These are phyloP conservation scores for Drosophila yakuba DNA, from an alignment of 1,140 invertebrate species.

Conservation along the genomic window DNA sequence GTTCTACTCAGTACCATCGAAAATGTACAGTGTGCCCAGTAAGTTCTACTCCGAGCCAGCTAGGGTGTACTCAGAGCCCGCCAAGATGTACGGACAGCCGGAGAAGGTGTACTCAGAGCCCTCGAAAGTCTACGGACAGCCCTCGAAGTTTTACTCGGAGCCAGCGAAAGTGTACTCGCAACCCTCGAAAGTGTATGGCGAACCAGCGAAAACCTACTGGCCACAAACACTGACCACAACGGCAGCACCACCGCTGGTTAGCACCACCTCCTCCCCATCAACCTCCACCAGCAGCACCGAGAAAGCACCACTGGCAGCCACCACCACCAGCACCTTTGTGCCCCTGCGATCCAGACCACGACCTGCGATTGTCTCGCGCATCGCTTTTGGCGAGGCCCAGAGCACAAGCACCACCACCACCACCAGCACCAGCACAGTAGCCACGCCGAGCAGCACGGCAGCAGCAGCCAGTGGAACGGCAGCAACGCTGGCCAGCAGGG, in stretches of 20 bases:
- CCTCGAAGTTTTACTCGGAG: conserved; percentile 86
- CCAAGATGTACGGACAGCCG: conserved; percentile 88
- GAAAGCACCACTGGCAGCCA: conserved; percentile 38
- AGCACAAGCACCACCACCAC: conserved; percentile 64
- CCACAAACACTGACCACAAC: conserved; percentile 69
- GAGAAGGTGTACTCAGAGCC: conserved; percentile 88
- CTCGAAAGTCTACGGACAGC: conserved; percentile 88
- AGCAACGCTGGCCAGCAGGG: conserved; percentile 39
- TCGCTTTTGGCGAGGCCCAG: conserved; percentile 79
- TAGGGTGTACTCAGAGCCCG: conserved; percentile 88
- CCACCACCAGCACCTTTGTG: conserved; percentile 68
- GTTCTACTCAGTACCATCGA: conserved; percentile 85
- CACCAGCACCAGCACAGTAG: conserved; percentile 69
- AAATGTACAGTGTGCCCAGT: conserved; percentile 86
- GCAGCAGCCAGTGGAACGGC: conserved; percentile 16
- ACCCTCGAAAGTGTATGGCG: conserved; percentile 86
- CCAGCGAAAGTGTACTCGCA: conserved; percentile 86
- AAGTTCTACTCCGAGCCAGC: conserved; percentile 88
- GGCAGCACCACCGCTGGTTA: conserved; percentile 3
- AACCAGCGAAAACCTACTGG: conserved; percentile 85
- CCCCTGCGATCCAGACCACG: conserved; percentile 68
- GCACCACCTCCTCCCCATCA: conserved; percentile 12
- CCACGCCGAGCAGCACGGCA: conserved; percentile 39
- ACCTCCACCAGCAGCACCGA: conserved; percentile 9
- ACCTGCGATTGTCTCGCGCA: conserved; percentile 84